A percentile compares a stretch with the other conserved stretches of the same genome.
phyloP scores from a whole-genome alignment of 2,797 vertebrate genomes.

The Coccyzus lansbergi region DNA sequence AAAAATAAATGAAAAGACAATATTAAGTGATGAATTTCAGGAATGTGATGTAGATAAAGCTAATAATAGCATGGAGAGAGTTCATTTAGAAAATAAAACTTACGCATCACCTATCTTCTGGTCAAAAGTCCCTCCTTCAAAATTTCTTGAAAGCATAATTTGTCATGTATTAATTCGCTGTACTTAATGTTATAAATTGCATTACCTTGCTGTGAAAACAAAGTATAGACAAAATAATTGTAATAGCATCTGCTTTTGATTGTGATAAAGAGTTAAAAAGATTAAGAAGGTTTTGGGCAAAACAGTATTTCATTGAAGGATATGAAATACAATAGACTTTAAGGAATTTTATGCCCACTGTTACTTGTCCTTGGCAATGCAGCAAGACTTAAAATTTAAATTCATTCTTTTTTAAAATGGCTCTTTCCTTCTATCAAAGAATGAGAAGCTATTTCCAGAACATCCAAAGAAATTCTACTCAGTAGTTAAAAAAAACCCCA shows the following conservation, averaged over 20 bases:
- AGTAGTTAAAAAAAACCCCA: neutral
- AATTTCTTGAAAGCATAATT: neutral
- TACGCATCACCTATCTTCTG: neutral
- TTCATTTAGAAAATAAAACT: neutral
- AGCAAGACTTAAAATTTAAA: neutral
- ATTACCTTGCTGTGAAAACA: neutral
- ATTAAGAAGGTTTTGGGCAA: neutral
- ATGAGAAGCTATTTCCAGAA: neutral
- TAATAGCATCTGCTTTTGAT: neutral
- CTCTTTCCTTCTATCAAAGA: neutral
- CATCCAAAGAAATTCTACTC: neutral
- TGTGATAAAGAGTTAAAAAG: neutral
- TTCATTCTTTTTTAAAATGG: neutral
- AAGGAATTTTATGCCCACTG: neutral
- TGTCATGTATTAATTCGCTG: neutral
- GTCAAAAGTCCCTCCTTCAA: neutral
- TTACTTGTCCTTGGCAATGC: neutral
- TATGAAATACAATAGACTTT: neutral
- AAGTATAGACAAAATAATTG: neutral
- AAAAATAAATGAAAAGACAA: slow-evolving; percentile 40
- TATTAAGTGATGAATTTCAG: neutral
- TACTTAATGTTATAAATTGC: neutral
- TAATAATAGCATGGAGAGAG: neutral
- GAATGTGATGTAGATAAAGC: neutral
- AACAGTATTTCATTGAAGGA: neutral